Evolutionary conservation across 2,797 vertebrate genomes (phyloP).

Genomic region (Micrastur ruficollis): DNA sequence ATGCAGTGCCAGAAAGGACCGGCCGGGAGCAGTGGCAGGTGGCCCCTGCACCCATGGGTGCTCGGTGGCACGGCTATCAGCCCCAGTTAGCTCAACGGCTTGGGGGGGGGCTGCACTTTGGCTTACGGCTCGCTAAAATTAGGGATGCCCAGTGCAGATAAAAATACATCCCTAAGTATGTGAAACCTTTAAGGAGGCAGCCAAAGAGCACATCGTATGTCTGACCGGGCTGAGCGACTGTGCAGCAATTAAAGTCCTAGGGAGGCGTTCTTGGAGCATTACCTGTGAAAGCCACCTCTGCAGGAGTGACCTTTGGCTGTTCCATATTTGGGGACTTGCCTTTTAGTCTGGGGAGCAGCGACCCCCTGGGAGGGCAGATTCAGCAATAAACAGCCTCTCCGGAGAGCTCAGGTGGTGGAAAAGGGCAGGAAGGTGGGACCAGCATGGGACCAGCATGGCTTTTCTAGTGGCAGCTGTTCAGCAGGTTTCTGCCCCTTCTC

Average conservation of each 20-base stretch:
- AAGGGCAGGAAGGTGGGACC: neutral
- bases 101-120: neutral
- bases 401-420: neutral
- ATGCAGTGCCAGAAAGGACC: neutral
- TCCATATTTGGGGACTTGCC: conserved; percentile 14
- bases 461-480: neutral
- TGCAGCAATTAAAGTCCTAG: neutral
- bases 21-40: neutral
- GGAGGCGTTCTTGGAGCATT: neutral
- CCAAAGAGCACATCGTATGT: neutral
- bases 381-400: neutral
- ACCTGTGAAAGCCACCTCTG: conserved; percentile 27
- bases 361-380: neutral
- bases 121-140: conserved; percentile 33
- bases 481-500: neutral
- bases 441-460: neutral
- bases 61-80: rapidly evolving
- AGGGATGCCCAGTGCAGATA: conserved; percentile 18
- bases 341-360: neutral
- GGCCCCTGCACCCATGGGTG: neutral
- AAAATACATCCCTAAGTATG: conserved; percentile 49
- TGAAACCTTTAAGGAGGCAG: conserved; percentile 31
- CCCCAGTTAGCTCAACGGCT: rapidly evolving
- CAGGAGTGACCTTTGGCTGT: conserved; percentile 1
- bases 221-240: neutral